These are phyloP conservation scores for Nothocercus nigrocapillus DNA, from an alignment of 2,113 vertebrate species.

Conservation along the genomic window DNA sequence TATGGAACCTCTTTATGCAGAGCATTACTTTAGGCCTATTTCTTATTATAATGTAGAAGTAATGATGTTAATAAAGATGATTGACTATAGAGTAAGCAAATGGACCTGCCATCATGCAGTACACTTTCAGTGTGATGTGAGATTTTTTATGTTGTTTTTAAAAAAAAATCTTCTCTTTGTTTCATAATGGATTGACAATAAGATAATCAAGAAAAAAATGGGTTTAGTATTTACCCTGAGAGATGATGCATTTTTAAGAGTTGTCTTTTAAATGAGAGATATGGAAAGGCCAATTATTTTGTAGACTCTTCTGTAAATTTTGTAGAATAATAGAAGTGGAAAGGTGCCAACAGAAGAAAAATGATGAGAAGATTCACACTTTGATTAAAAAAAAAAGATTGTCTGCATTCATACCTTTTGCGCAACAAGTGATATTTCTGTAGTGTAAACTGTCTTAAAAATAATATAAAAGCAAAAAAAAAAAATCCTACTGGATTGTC, in stretches of 20 bases:
- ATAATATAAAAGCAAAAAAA: not conserved
- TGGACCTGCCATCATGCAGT: not conserved
- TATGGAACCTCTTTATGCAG: not conserved
- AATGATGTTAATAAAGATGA: not conserved
- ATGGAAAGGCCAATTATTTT: not conserved
- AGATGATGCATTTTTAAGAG: not conserved
- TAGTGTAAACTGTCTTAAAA: not conserved
- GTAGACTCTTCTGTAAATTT: not conserved
- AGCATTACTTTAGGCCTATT: not conserved
- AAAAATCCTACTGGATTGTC: not conserved
- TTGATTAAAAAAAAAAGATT: not conserved
- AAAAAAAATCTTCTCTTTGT: not conserved
- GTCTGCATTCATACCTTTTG: not conserved
- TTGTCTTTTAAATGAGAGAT: not conserved
- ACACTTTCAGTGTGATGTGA: not conserved
- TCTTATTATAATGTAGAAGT: not conserved
- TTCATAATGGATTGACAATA: not conserved
- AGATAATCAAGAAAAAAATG: not conserved
- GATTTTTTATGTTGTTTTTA: not conserved
- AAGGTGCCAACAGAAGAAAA: not conserved
- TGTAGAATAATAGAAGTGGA: not conserved
- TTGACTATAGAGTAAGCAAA: not conserved
- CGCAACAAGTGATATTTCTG: not conserved
- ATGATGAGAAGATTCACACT: not conserved
- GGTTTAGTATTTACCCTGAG: not conserved